phyloP scores from a whole-genome alignment of 2,888 invertebrate genomes.

The Stramonita haemastoma region DNA sequence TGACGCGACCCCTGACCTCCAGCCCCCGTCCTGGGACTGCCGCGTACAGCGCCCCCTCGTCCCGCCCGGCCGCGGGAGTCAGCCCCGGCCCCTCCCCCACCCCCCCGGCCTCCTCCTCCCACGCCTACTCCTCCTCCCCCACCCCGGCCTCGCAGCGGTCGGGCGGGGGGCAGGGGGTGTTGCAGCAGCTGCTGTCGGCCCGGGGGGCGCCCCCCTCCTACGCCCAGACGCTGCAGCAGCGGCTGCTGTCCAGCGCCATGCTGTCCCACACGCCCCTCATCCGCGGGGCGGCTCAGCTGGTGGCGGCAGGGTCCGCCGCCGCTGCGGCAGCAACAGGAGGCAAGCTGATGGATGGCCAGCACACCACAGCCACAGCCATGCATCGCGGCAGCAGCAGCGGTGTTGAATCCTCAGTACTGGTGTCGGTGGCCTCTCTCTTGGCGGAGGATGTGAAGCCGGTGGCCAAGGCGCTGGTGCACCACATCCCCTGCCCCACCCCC shows the following conservation, averaged over 20 bases:
- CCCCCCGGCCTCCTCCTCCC: slow-evolving; percentile 20
- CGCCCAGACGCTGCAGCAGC: slow-evolving; percentile 37
- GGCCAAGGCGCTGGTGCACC: slow-evolving; percentile 26
- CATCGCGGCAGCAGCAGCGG: not conserved
- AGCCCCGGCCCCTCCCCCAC: slow-evolving; percentile 39
- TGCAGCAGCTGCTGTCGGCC: slow-evolving; percentile 39
- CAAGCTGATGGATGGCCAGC: not conserved
- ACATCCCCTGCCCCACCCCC: slow-evolving; percentile 39
- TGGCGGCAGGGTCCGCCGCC: not conserved
- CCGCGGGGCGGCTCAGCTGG: not conserved
- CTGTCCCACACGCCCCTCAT: not conserved
- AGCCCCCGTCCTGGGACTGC: slow-evolving; percentile 36
- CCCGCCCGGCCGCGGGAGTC: slow-evolving; percentile 11
- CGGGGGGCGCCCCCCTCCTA: slow-evolving; percentile 30
- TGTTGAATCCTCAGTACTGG: not conserved
- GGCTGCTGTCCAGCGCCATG: slow-evolving; percentile 5
- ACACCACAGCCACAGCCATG: not conserved
- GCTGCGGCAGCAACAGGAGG: not conserved
- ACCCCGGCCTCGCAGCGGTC: not conserved
- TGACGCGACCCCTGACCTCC: slow-evolving; percentile 6
- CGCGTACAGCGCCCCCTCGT: slow-evolving; percentile 13
- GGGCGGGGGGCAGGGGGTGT: slow-evolving; percentile 18
- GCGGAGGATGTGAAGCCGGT: slow-evolving; percentile 37
- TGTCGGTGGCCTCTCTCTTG: not conserved
- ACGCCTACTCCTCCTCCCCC: slow-evolving; percentile 12